Percentiles rank a stretch among this genome's conserved stretches.
These are phyloP conservation scores for Anabas testudineus DNA, from an alignment of 2,797 vertebrate species.

Conservation along the genomic window DNA sequence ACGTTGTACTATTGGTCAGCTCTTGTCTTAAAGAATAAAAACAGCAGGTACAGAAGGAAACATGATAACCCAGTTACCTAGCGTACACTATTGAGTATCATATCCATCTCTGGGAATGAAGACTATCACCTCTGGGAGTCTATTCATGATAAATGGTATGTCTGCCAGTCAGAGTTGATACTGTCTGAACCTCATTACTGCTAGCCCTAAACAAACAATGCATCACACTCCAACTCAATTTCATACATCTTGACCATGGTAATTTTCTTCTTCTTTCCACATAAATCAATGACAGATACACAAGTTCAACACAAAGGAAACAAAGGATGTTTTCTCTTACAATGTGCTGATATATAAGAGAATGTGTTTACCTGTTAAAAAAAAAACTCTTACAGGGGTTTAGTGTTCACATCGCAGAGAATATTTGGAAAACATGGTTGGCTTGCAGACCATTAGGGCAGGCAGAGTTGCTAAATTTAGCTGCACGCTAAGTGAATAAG, in stretches of 20 bases:
- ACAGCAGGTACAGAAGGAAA: constrained; percentile 52
- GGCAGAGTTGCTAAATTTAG: constrained; percentile 19
- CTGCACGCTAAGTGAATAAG: constrained; percentile 23
- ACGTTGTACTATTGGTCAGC: constrained; percentile 33
- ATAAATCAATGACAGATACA: constrained; percentile 78
- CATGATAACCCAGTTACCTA: constrained; percentile 71
- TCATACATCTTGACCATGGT: constrained; percentile 80
- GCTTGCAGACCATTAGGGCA: neutral
- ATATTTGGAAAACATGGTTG: constrained; percentile 19
- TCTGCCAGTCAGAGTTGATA: constrained; percentile 73
- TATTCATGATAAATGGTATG: constrained; percentile 73
- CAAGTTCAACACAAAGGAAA: constrained; percentile 55
- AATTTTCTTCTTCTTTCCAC: constrained; percentile 73
- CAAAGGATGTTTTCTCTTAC: constrained; percentile 36
- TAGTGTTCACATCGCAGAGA: neutral
- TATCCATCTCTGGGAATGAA: constrained; percentile 65
- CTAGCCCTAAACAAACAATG: constrained; percentile 79
- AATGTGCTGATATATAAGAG: neutral
- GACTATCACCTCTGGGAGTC: constrained; percentile 71
- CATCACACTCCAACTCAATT: constrained; percentile 81
- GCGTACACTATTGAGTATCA: constrained; percentile 42
- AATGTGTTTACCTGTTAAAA: constrained; percentile 32
- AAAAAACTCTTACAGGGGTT: constrained; percentile 3
- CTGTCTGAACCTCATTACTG: constrained; percentile 80
- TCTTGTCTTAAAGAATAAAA: constrained; percentile 39